Evolutionary conservation across 2,797 vertebrate species (phyloP).

Genomic region (Acipenser ruthenus): DNA sequence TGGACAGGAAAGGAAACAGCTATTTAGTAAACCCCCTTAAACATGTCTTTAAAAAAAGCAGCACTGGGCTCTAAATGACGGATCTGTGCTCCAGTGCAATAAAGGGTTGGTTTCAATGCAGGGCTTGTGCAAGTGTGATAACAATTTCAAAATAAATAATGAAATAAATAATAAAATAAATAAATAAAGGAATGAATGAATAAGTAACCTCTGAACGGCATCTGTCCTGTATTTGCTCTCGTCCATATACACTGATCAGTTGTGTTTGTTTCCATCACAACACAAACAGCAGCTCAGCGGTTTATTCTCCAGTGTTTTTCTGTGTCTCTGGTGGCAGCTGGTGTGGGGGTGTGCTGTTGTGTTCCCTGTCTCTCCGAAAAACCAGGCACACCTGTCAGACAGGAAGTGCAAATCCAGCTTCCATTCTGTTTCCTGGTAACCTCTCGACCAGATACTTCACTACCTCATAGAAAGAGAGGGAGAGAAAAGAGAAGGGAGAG

Average conservation of each 20-base stretch:
- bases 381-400: conserved; percentile 73
- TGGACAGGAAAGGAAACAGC: too few species aligned
- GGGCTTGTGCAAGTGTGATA: too few species aligned
- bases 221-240: conserved; percentile 43
- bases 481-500: conserved; percentile 20
- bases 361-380: conserved; percentile 20
- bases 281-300: neutral
- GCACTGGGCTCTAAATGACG: too few species aligned
- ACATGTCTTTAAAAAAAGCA: too few species aligned
- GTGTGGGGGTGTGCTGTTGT: neutral
- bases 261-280: neutral
- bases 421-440: conserved; percentile 67
- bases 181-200: neutral
- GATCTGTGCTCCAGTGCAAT: too few species aligned
- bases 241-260: conserved; percentile 28
- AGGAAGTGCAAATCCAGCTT: conserved; percentile 59
- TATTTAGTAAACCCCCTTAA: too few species aligned
- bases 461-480: conserved; percentile 32
- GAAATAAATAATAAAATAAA: too few species aligned
- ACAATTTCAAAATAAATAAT: too few species aligned
- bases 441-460: conserved; percentile 49
- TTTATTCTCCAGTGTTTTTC: neutral
- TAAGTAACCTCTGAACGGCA: neutral
- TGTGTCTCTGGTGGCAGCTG: neutral
- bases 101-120: too few species aligned